Evolutionary conservation across 2,888 invertebrate genomes (phyloP).

Genomic region (Bibio marci): DNA sequence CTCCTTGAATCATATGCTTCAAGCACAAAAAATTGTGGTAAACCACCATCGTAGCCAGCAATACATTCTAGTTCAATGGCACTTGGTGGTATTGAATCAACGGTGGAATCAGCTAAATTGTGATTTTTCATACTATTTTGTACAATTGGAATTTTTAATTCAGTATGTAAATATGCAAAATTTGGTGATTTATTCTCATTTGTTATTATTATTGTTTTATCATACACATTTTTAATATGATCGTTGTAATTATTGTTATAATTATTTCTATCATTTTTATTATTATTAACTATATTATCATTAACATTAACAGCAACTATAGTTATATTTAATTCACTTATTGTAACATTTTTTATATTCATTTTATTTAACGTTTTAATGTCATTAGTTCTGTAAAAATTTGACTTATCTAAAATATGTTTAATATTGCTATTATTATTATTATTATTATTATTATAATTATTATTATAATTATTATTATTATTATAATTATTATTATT

Average conservation of each 20-base stretch:
- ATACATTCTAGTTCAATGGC: constrained; percentile 66
- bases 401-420: constrained; percentile 11
- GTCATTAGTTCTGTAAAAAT: too few species aligned
- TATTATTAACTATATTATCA: neutral
- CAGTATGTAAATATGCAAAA: constrained; percentile 4
- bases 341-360: constrained; percentile 19
- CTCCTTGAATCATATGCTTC: constrained; percentile 66
- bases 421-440: constrained; percentile 9
- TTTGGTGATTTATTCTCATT: neutral
- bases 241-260: neutral
- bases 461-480: neutral
- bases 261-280: constrained; percentile 1
- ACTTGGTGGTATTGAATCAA: constrained; percentile 22
- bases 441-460: constrained; percentile 9
- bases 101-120: neutral
- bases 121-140: too few species aligned
- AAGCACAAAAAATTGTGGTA: constrained; percentile 67
- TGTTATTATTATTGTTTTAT: neutral
- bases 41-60: constrained; percentile 76
- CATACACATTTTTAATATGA: constrained; percentile 3
- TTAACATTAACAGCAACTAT: too few species aligned
- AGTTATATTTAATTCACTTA: too few species aligned
- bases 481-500: neutral
- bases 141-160: neutral
- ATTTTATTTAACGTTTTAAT: constrained; percentile 22